Evolutionary conservation across 1,140 invertebrate species (phyloP), one percentile per base, ranked within the genome.

Genomic region (Drosophila arawakana): DNA sequence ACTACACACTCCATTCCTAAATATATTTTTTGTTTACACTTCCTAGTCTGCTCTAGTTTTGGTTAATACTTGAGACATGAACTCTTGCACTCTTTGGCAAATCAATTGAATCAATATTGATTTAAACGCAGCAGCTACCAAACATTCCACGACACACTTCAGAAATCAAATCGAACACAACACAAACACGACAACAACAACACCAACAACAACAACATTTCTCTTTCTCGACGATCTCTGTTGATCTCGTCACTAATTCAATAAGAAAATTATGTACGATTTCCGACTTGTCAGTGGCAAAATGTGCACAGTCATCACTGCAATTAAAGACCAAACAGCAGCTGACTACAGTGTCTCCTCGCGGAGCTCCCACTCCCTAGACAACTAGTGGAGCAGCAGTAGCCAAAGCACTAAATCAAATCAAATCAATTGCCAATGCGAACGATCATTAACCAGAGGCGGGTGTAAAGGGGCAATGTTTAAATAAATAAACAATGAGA

Each of bases 371-470:
- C 25, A 30, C 25, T 61, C 47, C 46, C 59, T 21, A 66, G 68
- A 59, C 41, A 15, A 11, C 39, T 43, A 50, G 46, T 13, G 47
- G 46, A 10, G 54, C 43, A 52, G 69, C 70, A 88, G 83, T 88
- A 88, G 83, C 83, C 80, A 46, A 41, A 88, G 63, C 77, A 84
- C 81, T 84, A 84, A 86, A 85, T 85, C 54, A 86, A 86, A 86
- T 86, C 82, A 88, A 89, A 88, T 88, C 83, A 89, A 88, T 89
- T 88, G 83, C 83, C 83, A 86, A 88, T 88, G 83, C 83, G 83
- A 86, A 63, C 70, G 76, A 82, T 86, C 62, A 80, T 82, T 80
- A 85, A 58, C 73, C 72, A 49, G 37, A 43, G 44, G 13, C 25
- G 55, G 3, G 10, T 10, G 25, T 11, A 46, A 43, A 21, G 13